Evolutionary conservation across 2,113 vertebrate species (phyloP).

Genomic region (Xyrauchen texanus): DNA sequence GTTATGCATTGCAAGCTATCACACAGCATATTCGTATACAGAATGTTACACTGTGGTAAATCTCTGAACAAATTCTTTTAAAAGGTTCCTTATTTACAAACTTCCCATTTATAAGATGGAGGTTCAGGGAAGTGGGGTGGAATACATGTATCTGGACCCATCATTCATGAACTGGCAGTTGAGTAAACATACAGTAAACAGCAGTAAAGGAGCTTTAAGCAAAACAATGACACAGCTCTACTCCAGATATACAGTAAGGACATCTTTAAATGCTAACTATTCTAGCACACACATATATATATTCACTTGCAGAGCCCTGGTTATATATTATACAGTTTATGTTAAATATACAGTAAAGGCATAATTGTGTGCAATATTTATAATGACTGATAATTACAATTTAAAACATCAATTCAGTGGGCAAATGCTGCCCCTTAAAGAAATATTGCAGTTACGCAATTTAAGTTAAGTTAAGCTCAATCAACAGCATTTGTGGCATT

Average conservation of each 20-base stretch:
- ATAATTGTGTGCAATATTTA: too few species aligned
- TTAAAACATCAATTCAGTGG: too few species aligned
- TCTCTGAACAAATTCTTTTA: constrained; percentile 33
- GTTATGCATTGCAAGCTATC: background rate
- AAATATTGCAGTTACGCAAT: too few species aligned
- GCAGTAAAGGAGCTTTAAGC: constrained; percentile 75
- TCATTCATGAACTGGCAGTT: constrained; percentile 75
- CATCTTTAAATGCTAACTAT: background rate
- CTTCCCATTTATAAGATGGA: constrained; percentile 76
- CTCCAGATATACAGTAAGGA: constrained; percentile 75
- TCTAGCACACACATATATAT: too few species aligned
- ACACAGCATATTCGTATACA: too few species aligned
- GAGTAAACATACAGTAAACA: constrained; percentile 78
- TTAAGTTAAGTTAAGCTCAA: too few species aligned
- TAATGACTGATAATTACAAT: too few species aligned
- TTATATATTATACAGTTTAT: too few species aligned
- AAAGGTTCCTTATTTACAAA: constrained; percentile 90
- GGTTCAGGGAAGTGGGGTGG: constrained; percentile 74
- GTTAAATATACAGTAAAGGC: too few species aligned
- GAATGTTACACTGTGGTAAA: background rate
- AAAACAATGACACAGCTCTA: constrained; percentile 85
- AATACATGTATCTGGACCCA: constrained; percentile 88
- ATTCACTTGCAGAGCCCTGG: too few species aligned
- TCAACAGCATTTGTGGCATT: too few species aligned
- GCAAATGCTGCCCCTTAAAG: too few species aligned